Percentiles rank a stretch among this genome's conserved stretches.
phyloP scores from a whole-genome alignment of 1,140 invertebrate species.

The Drosophila neocordata region DNA sequence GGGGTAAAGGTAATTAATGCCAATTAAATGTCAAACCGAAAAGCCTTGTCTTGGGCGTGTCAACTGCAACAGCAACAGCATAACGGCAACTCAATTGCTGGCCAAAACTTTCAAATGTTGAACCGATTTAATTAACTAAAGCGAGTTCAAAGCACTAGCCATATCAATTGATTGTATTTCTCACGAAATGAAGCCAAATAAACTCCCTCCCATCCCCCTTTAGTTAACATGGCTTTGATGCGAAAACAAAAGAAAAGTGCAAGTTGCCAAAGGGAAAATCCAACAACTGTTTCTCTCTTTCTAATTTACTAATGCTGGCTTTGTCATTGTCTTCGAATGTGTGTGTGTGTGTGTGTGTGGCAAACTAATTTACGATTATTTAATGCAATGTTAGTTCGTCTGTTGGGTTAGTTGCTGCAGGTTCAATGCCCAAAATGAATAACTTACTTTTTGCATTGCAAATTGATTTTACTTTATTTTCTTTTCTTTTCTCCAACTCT shows the following conservation, averaged over 20 bases:
- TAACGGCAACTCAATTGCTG: slow-evolving; percentile 54
- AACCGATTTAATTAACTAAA: slow-evolving; percentile 65
- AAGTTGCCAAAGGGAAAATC: slow-evolving; percentile 29
- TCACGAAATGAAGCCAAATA: slow-evolving; percentile 43
- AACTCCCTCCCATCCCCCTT: background rate
- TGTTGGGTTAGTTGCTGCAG: slow-evolving; percentile 38
- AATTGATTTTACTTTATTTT: slow-evolving; percentile 42
- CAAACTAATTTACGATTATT: slow-evolving; percentile 74
- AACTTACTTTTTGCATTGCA: slow-evolving; percentile 35
- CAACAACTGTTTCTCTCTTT: slow-evolving; percentile 7
- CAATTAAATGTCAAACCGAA: slow-evolving; percentile 74
- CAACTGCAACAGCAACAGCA: background rate
- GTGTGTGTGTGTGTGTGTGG: slow-evolving; percentile 37
- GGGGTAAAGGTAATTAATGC: slow-evolving; percentile 68
- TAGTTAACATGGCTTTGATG: slow-evolving; percentile 57
- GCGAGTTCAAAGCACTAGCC: slow-evolving; percentile 42
- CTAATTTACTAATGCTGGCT: background rate
- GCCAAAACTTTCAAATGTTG: slow-evolving; percentile 71
- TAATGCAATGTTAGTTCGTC: slow-evolving; percentile 54
- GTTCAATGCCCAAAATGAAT: slow-evolving; percentile 68
- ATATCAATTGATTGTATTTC: slow-evolving; percentile 75
- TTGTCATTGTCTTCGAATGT: background rate
- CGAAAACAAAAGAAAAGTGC: slow-evolving; percentile 63
- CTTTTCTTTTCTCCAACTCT: background rate
- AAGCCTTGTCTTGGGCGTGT: slow-evolving; percentile 52